Percentiles rank a stretch among this genome's conserved stretches.
Conservation (phyloP, 2,797 vertebrate species). For the Pseudochirops cupreus region DNA sequence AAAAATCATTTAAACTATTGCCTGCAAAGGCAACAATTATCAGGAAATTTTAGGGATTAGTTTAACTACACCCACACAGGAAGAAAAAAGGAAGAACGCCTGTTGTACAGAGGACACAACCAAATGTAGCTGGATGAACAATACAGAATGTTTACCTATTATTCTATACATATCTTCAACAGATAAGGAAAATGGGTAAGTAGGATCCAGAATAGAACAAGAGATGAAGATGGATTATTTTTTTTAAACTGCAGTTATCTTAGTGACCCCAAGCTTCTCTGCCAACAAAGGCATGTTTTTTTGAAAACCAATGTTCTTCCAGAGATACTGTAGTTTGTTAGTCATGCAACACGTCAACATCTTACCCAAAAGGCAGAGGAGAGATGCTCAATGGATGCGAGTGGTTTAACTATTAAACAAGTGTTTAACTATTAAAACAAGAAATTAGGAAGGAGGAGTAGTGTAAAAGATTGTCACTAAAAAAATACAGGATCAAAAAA, state of each 20-base stretch:
- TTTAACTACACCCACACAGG: neutral
- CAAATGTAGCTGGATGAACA: neutral
- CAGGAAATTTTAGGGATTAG: neutral
- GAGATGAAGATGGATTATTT: neutral
- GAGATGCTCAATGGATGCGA: neutral
- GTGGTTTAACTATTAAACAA: no score
- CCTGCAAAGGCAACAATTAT: neutral
- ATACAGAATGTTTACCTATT: no score
- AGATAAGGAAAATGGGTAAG: neutral
- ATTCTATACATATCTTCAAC: neutral
- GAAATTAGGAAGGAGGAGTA: neutral
- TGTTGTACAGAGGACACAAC: neutral
- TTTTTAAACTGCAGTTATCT: neutral
- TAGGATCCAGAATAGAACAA: neutral
- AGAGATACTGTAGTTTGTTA: neutral
- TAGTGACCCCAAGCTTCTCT: neutral
- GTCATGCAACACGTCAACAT: neutral
- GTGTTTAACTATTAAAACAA: neutral
- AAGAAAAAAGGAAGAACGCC: neutral
- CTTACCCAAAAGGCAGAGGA: neutral
- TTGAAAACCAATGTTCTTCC: neutral
- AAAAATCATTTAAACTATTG: neutral
- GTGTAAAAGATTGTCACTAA: neutral
- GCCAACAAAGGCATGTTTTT: neutral
- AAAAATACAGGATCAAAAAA: neutral